These are phyloP conservation scores for Esox niger DNA, from an alignment of 2,113 vertebrate genomes.

Conservation along the genomic window DNA sequence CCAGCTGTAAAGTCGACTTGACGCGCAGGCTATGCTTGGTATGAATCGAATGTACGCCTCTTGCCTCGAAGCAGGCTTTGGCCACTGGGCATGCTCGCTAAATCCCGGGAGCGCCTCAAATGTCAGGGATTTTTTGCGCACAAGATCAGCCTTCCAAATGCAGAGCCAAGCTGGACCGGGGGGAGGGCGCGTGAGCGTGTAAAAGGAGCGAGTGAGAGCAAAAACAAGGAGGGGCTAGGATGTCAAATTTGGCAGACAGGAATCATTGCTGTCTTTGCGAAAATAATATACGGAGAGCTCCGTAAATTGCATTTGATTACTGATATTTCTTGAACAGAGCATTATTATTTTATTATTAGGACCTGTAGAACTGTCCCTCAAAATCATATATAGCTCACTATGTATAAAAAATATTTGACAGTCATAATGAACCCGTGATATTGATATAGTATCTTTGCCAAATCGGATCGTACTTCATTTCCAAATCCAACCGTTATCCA, in stretches of 20 bases:
- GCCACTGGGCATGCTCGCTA: conserved; percentile 66
- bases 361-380: too few relatives aligned
- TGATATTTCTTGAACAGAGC: background rate
- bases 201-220: conserved; percentile 16
- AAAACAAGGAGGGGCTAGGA: conserved; percentile 29
- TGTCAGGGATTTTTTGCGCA: conserved; percentile 75
- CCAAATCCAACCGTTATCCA: too few relatives aligned
- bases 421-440: too few relatives aligned
- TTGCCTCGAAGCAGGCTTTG: conserved; percentile 60
- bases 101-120: conserved; percentile 76
- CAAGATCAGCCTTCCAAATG: conserved; percentile 68
- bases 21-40: conserved; percentile 84
- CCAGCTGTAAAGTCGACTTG: conserved; percentile 87
- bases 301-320: conserved; percentile 1
- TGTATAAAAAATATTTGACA: too few relatives aligned
- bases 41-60: conserved; percentile 73
- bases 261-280: conserved; percentile 39
- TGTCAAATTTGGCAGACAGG: conserved; percentile 43
- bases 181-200: background rate
- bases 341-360: too few relatives aligned
- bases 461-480: too few relatives aligned
- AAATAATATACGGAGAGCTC: conserved; percentile 18
- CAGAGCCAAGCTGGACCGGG: background rate
- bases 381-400: too few relatives aligned
- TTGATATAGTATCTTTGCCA: too few relatives aligned